phyloP scores from a whole-genome alignment of 1,140 invertebrate species.

The Bombus difficillimus region DNA sequence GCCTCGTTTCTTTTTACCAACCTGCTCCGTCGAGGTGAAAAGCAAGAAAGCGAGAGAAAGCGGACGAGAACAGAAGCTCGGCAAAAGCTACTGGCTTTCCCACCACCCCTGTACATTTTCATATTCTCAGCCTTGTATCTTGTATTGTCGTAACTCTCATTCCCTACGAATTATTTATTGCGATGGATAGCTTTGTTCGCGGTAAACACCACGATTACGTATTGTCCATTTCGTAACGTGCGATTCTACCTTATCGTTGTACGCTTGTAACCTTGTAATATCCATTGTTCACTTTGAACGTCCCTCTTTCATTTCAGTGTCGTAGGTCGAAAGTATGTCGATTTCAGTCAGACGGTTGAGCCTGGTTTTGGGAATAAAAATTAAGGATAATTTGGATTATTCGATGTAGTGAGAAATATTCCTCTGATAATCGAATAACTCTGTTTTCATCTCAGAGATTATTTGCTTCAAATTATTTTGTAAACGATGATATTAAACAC shows the following conservation, averaged over 20 bases:
- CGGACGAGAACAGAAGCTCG: constrained; percentile 15
- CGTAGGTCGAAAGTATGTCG: too few relatives aligned
- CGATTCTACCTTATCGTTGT: too few relatives aligned
- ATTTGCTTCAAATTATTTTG: too few relatives aligned
- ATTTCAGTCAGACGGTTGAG: too few relatives aligned
- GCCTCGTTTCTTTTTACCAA: not conserved
- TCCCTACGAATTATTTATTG: not conserved
- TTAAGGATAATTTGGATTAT: too few relatives aligned
- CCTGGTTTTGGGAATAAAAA: too few relatives aligned
- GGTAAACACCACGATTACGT: too few relatives aligned
- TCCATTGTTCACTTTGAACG: not conserved
- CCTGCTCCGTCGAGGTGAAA: constrained; percentile 13
- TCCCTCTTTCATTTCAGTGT: not conserved
- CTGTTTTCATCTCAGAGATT: too few relatives aligned
- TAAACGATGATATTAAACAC: too few relatives aligned
- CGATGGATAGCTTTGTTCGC: not conserved
- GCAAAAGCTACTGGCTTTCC: not conserved
- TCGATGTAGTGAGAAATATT: too few relatives aligned
- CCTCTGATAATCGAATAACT: too few relatives aligned
- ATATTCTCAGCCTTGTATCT: not conserved
- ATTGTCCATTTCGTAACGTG: not conserved
- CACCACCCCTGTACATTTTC: not conserved
- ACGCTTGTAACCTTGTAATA: not conserved
- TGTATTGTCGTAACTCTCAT: not conserved
- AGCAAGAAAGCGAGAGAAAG: constrained; percentile 33